These are phyloP conservation scores for Pantelozetes paolii DNA, from an alignment of 2,888 invertebrate genomes.

Conservation along the genomic window DNA sequence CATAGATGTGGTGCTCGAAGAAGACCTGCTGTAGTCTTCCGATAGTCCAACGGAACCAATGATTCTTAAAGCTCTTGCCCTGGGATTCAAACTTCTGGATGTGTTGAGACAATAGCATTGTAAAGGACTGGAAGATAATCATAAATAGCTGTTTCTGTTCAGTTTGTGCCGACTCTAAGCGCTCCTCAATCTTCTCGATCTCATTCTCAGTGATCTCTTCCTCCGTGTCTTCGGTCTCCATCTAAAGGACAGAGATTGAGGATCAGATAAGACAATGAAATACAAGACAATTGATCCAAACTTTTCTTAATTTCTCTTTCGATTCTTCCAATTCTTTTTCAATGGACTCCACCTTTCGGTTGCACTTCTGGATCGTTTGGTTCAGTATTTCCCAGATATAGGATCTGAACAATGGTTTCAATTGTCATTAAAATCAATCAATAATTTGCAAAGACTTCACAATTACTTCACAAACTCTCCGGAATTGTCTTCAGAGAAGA, in stretches of 20 bases:
- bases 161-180: constrained; percentile 85
- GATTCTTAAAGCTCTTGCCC: constrained; percentile 83
- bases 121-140: constrained; percentile 96
- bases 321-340: constrained; percentile 71
- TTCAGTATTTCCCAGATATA: constrained; percentile 97
- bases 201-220: constrained; percentile 67
- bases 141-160: constrained; percentile 95
- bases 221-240: constrained; percentile 51
- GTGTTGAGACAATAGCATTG: constrained; percentile 95
- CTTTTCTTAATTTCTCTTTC: constrained; percentile 76
- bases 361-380: constrained; percentile 92
- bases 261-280: constrained; percentile 8
- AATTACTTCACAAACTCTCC: constrained; percentile 74
- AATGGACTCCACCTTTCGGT: constrained; percentile 83
- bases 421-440: not conserved
- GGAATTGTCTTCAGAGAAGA: constrained; percentile 90
- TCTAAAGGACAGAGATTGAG: too few species aligned
- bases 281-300: constrained; percentile 49
- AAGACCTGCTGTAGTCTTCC: constrained; percentile 93
- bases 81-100: constrained; percentile 88
- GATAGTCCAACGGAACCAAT: constrained; percentile 94
- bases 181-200: constrained; percentile 92
- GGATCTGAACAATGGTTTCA: constrained; percentile 59
- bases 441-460: not conserved
- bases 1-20: constrained; percentile 93